phyloP scores from a whole-genome alignment of 2,797 vertebrate genomes.

The Otolemur crassicaudatus region DNA sequence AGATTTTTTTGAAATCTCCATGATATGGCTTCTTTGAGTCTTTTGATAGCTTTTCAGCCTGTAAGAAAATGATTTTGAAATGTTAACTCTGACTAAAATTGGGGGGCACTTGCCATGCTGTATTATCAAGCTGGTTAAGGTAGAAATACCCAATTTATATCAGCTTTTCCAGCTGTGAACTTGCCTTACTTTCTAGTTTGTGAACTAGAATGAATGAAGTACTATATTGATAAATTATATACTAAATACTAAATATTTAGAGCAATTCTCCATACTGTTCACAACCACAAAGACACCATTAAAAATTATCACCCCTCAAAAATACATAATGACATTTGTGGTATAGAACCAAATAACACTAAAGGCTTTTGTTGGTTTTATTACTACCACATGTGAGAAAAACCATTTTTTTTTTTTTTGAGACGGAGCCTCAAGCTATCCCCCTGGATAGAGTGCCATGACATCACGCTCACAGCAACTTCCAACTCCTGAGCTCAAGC shows the following conservation, averaged over 20 bases:
- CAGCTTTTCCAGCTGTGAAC: slow-evolving; percentile 86
- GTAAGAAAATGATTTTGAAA: slow-evolving; percentile 84
- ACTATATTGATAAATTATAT: slow-evolving; percentile 87
- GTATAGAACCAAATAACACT: slow-evolving; percentile 62
- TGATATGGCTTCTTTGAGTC: slow-evolving; percentile 83
- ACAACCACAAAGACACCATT: slow-evolving; percentile 50
- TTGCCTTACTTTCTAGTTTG: slow-evolving; percentile 89
- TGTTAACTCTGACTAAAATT: slow-evolving; percentile 77
- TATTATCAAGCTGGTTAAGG: slow-evolving; percentile 76
- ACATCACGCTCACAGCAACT: too few relatives aligned
- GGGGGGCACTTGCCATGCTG: slow-evolving; percentile 71
- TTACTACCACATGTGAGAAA: slow-evolving; percentile 44
- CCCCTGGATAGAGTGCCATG: too few relatives aligned
- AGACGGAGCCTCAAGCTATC: too few relatives aligned
- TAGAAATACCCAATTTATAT: slow-evolving; percentile 82
- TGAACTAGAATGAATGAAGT: slow-evolving; percentile 63
- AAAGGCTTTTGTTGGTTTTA: slow-evolving; percentile 61
- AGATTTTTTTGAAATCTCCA: slow-evolving; percentile 87
- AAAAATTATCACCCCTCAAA: slow-evolving; percentile 72
- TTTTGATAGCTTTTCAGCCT: slow-evolving; percentile 87
- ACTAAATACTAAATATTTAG: slow-evolving; percentile 83
- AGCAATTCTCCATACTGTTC: slow-evolving; percentile 80
- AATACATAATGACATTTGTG: slow-evolving; percentile 70
- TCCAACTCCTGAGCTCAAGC: too few relatives aligned
- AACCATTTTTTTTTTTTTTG: not conserved